Percentiles rank a stretch among this genome's conserved stretches.
Conservation (phyloP, 2,113 vertebrate genomes). For the Pyxicephalus adspersus region DNA sequence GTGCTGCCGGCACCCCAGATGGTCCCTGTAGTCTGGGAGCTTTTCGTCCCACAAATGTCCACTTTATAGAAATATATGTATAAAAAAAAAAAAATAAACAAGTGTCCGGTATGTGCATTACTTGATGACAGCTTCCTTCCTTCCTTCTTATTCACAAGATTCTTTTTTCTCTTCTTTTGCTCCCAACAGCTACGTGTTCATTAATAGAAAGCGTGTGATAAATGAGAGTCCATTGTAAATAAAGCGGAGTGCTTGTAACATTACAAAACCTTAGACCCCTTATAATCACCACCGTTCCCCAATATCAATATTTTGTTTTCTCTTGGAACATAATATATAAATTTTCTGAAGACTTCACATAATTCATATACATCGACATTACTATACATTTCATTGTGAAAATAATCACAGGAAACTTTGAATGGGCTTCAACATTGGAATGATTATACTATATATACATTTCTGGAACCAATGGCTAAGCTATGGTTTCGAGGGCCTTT, state of each 20-base stretch:
- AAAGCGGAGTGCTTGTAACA: background rate
- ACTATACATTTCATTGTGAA: constrained; percentile 37
- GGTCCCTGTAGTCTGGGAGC: background rate
- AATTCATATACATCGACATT: constrained; percentile 42
- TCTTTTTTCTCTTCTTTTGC: background rate
- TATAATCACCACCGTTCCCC: constrained; percentile 22
- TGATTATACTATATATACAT: constrained; percentile 38
- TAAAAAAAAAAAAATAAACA: constrained; percentile 59
- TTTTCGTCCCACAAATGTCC: constrained; percentile 23
- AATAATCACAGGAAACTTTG: constrained; percentile 25
- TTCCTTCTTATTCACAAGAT: background rate
- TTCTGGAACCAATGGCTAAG: constrained; percentile 1
- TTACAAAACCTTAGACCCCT: background rate
- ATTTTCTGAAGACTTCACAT: constrained; percentile 40
- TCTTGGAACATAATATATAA: constrained; percentile 41
- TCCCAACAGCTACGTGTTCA: background rate
- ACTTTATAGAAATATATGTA: constrained; percentile 49
- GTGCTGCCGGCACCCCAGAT: constrained; percentile 11
- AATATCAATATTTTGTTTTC: constrained; percentile 2
- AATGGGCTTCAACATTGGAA: background rate
- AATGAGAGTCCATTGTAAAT: constrained; percentile 2
- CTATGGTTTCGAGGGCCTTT: background rate
- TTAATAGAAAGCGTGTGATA: background rate
- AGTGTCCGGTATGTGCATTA: constrained; percentile 17
- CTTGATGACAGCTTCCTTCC: background rate